Conservation (phyloP, 2,888 invertebrate genomes). For the Lithophane ornitopus region DNA sequence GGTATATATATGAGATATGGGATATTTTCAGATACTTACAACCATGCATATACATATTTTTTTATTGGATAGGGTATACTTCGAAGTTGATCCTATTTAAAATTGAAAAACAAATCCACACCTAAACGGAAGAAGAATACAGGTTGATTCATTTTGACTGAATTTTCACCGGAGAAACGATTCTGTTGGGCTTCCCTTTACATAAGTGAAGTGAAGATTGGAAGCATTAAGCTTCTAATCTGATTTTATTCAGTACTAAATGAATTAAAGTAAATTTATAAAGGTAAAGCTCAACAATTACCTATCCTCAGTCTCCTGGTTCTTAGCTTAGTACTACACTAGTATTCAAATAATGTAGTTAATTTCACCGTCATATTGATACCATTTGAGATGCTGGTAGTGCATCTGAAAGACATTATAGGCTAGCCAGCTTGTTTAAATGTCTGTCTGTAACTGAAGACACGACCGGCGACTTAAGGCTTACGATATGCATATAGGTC, state of each 20-base stretch:
- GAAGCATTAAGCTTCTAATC: neutral
- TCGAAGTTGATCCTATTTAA: neutral
- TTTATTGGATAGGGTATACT: no score
- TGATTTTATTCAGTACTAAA: neutral
- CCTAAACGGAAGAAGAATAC: no score
- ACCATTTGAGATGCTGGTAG: neutral
- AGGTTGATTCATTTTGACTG: neutral
- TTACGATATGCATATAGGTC: neutral
- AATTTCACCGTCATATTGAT: neutral
- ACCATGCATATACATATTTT: no score
- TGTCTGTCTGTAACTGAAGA: neutral
- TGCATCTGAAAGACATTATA: neutral
- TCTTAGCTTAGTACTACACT: neutral
- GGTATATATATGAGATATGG: no score
- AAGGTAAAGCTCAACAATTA: neutral
- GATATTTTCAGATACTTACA: no score
- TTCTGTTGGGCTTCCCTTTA: neutral
- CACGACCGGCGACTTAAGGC: neutral
- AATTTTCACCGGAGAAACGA: neutral
- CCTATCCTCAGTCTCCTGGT: no score
- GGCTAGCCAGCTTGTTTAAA: neutral
- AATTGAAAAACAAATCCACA: neutral
- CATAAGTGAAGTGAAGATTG: neutral
- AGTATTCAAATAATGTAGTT: neutral
- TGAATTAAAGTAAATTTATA: neutral